Base-by-base conservation (phyloP, 2,888 invertebrate species). In the Diarsia brunnea region DNA sequence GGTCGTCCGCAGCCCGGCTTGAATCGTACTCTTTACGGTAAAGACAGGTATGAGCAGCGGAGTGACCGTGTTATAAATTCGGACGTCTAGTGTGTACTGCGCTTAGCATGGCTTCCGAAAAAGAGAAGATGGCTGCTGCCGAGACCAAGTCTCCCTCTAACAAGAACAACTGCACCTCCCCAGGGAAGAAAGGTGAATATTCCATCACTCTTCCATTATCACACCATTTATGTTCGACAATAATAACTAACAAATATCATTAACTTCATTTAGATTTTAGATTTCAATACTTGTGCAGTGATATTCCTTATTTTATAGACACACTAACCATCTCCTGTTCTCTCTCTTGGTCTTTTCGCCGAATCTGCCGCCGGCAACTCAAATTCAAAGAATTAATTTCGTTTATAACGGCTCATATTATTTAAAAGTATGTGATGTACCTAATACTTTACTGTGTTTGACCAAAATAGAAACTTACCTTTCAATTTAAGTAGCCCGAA, bases 161-260 rank as follows among this genome's bases (percentile, higher is more conserved):
- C 91, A 95, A 94, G 93, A 95, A 94, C 91, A 96, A 96, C 93
- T 95, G 95, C 91, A 94, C 96, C 74, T 96, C 97, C 78, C 96
- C 96, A 27, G 96, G 95, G 83, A 97, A 96, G 90, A 96, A 96
- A 96, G 97, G 97, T 97, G 95, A 91, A 82, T 87, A 84, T 85
- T 72, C 71, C 76, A 84, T 79, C 74, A 71, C 63, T 81, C 85
- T 69, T 77, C 78, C 85, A 77, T 49, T 19, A 70, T 58, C 58
- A 71, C 64, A 71, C 21, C 43, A 47, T 68, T 73, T 45, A 69
- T 80, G 27, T 74, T 70, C 16, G 14, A 53, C 21, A n/a, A 63
- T 7, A 60, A 51, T 53, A 38, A 43, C 11, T n/a, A 27, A 53
- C 3, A 53, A 55, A 55, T 49, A 49, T 73, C 49, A 79, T 84